These are phyloP conservation scores for Sylvia borin DNA, from an alignment of 2,797 vertebrate genomes.

Conservation along the genomic window DNA sequence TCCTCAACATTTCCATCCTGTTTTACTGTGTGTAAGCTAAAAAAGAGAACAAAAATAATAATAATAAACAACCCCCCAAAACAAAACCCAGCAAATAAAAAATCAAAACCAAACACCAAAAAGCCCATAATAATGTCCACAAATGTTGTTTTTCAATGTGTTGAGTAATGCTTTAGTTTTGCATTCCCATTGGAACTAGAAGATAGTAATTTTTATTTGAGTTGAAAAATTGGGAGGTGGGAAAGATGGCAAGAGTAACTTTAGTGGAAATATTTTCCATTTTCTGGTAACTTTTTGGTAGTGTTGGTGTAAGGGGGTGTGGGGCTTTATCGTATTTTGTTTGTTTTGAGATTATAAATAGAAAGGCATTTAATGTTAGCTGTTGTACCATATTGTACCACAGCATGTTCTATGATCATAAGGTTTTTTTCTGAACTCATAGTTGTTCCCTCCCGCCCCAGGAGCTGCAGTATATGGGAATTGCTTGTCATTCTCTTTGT, in stretches of 20 bases:
- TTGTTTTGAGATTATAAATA: background rate
- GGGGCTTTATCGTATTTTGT: background rate
- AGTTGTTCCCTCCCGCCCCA: rapidly evolving
- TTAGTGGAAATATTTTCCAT: background rate
- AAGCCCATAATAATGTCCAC: background rate
- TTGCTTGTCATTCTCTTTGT: background rate
- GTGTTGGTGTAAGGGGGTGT: rapidly evolving
- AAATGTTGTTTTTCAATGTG: background rate
- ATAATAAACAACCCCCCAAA: rapidly evolving
- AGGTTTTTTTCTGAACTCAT: background rate
- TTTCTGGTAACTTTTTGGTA: background rate
- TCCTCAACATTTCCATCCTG: background rate
- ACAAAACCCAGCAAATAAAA: background rate
- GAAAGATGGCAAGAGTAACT: background rate
- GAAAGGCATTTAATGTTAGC: background rate
- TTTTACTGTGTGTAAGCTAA: background rate
- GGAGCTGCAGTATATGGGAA: background rate
- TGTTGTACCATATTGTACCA: background rate
- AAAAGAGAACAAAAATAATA: rapidly evolving
- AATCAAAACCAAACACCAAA: background rate
- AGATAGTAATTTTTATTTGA: background rate
- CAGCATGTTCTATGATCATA: background rate
- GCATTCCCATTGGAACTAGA: background rate
- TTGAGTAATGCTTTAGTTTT: background rate
- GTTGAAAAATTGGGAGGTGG: background rate